Base-by-base conservation (phyloP, 1,140 invertebrate genomes). In the Drosophila fuyamai region DNA sequence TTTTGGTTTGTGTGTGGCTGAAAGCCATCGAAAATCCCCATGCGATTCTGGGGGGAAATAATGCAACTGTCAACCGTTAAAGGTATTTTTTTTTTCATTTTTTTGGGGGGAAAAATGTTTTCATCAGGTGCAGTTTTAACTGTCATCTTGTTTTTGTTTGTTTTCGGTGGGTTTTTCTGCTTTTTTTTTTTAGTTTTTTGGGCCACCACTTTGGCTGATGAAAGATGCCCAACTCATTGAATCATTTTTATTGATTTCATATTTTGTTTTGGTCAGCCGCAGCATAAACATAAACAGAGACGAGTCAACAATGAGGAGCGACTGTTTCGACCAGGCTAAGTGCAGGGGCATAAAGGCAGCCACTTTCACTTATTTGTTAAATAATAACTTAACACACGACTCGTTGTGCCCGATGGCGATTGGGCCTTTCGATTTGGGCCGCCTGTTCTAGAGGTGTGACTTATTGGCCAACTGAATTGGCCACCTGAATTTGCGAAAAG, bases 161-260 rank as follows among this genome's bases (percentile, higher is more conserved):
- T 38, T 62, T 48, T 63, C 35, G 23, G 62, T 74, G 54, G 73
- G 59, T 23, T 23, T 23, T 23, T 23, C 18, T 2, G 23, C n/a
- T n/a, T 23, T 23, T 47, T 53, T 71, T 56, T 53, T 71, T 43
- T 41, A 36, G 55, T 55, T 70, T 47, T 75, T 67, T 44, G 41
- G 63, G 36, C 46, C 61, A 57, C n/a, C 50, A 5, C 58, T 74
- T 56, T 81, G 62, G 81, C 76, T 88, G 84, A 89, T 89, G 84
- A 89, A 89, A 89, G 85, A 89, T 76, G 62, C 63, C 61, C 85
- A 46, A 57, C 53, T 62, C 78, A 89, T 89, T 89, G 85, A 89
- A 89, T 89, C 84, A 89, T 90, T 83, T 81, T 81, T 89, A 83
- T 83, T 89, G 83, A 88, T 83, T 88, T 86, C 83, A 86, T 88